phyloP scores from a whole-genome alignment of 1,140 invertebrate species.

The Meloidogyne floridensis region DNA sequence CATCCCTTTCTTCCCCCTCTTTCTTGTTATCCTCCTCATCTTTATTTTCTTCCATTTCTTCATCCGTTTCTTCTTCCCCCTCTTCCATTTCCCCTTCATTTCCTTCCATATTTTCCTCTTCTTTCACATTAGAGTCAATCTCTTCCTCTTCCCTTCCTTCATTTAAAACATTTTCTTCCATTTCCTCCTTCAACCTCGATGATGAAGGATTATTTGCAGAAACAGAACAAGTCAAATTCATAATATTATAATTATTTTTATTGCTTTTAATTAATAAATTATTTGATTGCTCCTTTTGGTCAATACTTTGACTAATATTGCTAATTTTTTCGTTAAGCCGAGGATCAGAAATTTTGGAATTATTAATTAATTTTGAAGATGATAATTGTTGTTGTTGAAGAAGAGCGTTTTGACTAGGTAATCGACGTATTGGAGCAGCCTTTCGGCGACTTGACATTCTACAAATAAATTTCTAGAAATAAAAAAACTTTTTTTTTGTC shows the following conservation, averaged over 20 bases:
- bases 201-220: background rate
- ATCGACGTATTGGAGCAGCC: background rate
- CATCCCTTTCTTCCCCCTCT: background rate
- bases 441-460: conserved; percentile 2
- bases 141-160: background rate
- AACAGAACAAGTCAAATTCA: background rate
- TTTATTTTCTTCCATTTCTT: background rate
- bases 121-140: too few relatives aligned
- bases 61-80: background rate
- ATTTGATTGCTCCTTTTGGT: background rate
- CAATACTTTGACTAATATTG: background rate
- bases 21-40: background rate
- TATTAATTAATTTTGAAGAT: background rate
- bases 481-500: too few relatives aligned
- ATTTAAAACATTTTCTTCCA: background rate
- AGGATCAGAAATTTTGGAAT: background rate
- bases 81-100: background rate
- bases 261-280: background rate
- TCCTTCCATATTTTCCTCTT: background rate
- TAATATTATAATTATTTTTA: conserved; percentile 7
- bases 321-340: background rate
- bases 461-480: background rate
- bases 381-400: background rate
- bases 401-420: conserved; percentile 1
- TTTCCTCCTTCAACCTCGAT: background rate